These are phyloP conservation scores for Apis cerana DNA, from an alignment of 1,140 invertebrate species.

Conservation along the genomic window DNA sequence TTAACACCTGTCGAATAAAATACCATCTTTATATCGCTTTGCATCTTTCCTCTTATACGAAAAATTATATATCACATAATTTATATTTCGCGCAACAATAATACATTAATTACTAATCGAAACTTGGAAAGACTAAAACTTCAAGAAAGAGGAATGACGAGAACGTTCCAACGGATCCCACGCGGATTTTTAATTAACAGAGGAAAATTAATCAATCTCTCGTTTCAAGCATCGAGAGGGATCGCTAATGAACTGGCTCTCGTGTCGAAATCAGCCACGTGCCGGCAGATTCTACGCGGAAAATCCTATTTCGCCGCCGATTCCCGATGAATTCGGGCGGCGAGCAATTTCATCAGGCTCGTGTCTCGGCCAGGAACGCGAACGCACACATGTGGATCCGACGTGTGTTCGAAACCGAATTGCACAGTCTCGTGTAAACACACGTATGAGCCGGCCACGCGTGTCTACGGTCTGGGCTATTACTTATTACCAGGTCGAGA, in stretches of 20 bases:
- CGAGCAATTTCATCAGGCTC: slow-evolving; percentile 50
- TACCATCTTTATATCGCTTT: too few relatives aligned
- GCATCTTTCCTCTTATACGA: too few relatives aligned
- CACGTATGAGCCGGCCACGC: background rate
- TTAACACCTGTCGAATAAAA: too few relatives aligned
- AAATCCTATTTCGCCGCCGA: slow-evolving; percentile 50
- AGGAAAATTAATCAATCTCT: slow-evolving; percentile 32
- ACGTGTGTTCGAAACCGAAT: slow-evolving; percentile 5
- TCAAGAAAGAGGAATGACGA: background rate
- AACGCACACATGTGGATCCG: background rate
- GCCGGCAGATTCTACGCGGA: slow-evolving; percentile 51
- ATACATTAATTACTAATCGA: too few relatives aligned
- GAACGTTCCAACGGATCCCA: too few relatives aligned
- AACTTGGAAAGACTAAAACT: too few relatives aligned
- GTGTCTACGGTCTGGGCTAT: background rate
- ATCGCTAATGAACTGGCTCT: slow-evolving; percentile 48
- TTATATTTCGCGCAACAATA: too few relatives aligned
- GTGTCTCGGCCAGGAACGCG: slow-evolving; percentile 28
- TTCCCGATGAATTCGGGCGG: slow-evolving; percentile 55
- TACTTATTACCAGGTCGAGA: slow-evolving; percentile 27
- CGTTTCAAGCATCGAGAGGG: slow-evolving; percentile 19
- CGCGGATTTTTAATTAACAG: background rate
- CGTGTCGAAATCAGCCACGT: slow-evolving; percentile 43
- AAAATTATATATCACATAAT: too few relatives aligned
- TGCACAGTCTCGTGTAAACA: slow-evolving; percentile 4